Percentiles rank a stretch among this genome's conserved stretches.
phyloP scores from a whole-genome alignment of 2,888 invertebrate genomes.

The Escarpia spicata region DNA sequence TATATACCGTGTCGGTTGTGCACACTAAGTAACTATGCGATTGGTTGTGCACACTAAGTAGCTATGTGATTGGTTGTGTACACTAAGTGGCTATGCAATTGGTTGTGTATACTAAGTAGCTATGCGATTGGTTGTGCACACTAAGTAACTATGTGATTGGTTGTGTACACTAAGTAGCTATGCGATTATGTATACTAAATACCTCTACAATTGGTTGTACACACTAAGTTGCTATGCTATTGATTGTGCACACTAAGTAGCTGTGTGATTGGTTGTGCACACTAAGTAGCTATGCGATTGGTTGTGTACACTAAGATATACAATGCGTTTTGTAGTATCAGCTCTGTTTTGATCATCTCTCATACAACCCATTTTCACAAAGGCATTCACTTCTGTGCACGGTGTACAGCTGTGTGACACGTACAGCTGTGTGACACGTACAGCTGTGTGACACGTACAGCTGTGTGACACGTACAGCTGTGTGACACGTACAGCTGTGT shows the following conservation, averaged over 20 bases:
- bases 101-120: too few species aligned
- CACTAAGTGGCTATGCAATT: background rate
- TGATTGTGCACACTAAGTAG: background rate
- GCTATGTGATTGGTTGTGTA: background rate
- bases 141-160: background rate
- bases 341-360: background rate
- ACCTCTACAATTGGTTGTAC: background rate
- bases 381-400: too few species aligned
- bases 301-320: too few species aligned
- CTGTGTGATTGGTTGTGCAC: background rate
- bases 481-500: too few species aligned
- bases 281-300: background rate
- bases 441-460: too few species aligned
- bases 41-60: background rate
- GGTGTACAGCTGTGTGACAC: too few species aligned
- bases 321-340: background rate
- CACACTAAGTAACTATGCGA: background rate
- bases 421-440: too few species aligned
- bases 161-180: too few species aligned
- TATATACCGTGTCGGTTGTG: background rate
- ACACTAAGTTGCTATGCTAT: too few species aligned
- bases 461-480: too few species aligned
- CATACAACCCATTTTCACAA: background rate
- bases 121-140: background rate
- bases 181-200: background rate